Conservation (phyloP, 1,140 invertebrate species). For the Sogatella furcifera region DNA sequence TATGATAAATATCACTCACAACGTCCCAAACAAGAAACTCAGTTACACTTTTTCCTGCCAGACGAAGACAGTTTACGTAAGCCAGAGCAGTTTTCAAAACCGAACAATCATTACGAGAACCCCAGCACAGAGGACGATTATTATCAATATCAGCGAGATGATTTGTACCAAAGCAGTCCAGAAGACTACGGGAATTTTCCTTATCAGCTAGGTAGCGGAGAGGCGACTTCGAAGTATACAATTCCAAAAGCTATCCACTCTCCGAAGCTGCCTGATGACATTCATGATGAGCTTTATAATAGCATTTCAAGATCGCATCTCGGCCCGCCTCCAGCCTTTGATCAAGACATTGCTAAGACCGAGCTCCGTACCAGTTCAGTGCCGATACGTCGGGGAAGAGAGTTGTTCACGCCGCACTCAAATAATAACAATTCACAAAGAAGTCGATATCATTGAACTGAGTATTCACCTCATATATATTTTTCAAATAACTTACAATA, state of each 20-base stretch:
- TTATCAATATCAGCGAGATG: background rate
- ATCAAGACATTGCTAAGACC: background rate
- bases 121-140: background rate
- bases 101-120: background rate
- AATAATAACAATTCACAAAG: too few species aligned
- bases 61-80: background rate
- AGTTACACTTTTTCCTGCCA: background rate
- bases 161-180: background rate
- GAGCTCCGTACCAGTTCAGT: background rate
- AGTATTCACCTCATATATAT: too few species aligned
- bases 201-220: background rate
- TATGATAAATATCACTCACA: background rate
- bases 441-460: too few species aligned
- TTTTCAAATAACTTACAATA: too few species aligned
- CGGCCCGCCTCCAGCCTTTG: background rate
- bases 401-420: too few species aligned
- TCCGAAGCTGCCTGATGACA: background rate
- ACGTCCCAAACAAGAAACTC: background rate
- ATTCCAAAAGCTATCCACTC: background rate
- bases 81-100: background rate
- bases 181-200: background rate
- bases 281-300: background rate
- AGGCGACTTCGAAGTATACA: background rate
- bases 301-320: background rate
- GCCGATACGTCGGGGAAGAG: too few species aligned